Percentiles rank a stretch among this genome's conserved stretches.
Conservation (phyloP, 2,888 invertebrate genomes). For the Muschampia plurimacula region DNA sequence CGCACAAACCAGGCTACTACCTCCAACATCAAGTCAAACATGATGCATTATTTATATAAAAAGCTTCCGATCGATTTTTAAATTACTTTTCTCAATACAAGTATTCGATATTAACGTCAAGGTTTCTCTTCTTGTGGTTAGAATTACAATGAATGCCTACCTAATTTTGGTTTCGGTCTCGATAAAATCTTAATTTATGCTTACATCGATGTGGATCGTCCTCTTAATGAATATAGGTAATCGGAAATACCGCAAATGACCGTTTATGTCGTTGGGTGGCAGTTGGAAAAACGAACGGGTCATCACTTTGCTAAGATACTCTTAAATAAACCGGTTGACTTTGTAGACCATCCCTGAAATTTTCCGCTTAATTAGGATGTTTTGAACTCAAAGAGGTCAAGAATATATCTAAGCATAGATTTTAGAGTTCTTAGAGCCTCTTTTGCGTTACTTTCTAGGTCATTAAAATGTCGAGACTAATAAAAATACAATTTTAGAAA, state of each 20-base stretch:
- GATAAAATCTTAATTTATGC: conserved; percentile 78
- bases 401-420: too few relatives aligned
- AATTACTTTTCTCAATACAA: neutral
- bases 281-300: conserved; percentile 42
- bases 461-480: too few relatives aligned
- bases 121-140: conserved; percentile 51
- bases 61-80: neutral
- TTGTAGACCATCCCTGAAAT: too few relatives aligned
- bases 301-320: neutral
- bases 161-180: conserved; percentile 66
- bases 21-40: too few relatives aligned
- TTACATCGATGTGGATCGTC: conserved; percentile 67
- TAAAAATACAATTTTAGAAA: too few relatives aligned
- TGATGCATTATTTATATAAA: neutral
- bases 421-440: too few relatives aligned
- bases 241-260: conserved; percentile 78
- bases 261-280: conserved; percentile 61
- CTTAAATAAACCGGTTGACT: too few relatives aligned
- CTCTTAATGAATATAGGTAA: conserved; percentile 69
- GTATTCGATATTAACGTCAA: conserved; percentile 38
- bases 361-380: too few relatives aligned
- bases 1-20: too few relatives aligned
- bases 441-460: too few relatives aligned
- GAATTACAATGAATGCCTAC: conserved; percentile 66
- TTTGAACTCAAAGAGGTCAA: too few relatives aligned